Conservation (phyloP, 2,888 invertebrate genomes). For the Heliconius ismenius region DNA sequence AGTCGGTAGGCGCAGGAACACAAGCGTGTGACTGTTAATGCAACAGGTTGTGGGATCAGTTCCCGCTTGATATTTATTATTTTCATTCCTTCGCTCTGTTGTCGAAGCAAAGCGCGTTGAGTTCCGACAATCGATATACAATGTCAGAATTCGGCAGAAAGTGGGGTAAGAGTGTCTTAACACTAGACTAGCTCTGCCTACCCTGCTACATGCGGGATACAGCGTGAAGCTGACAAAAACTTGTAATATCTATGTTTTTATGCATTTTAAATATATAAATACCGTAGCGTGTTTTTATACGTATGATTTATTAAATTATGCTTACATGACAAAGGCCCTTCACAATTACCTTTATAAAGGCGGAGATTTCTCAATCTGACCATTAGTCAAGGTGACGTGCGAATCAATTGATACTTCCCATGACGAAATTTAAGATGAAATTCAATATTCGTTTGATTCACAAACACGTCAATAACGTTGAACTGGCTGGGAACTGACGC, state of each 20-base stretch:
- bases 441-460: slow-evolving; percentile 32
- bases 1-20: too few species aligned
- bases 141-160: too few species aligned
- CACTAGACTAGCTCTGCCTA: too few species aligned
- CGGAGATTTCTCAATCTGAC: slow-evolving; percentile 29
- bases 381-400: slow-evolving; percentile 36
- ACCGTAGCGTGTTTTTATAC: slow-evolving; percentile 21
- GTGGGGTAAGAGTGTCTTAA: too few species aligned
- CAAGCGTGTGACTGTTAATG: too few species aligned
- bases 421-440: slow-evolving; percentile 34
- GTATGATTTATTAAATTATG: slow-evolving; percentile 28
- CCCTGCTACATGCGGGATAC: too few species aligned
- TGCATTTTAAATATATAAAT: slow-evolving; percentile 2
- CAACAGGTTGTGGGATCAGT: too few species aligned
- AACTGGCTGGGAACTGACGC: slow-evolving; percentile 17
- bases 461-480: slow-evolving; percentile 8
- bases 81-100: too few species aligned
- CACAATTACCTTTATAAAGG: slow-evolving; percentile 30
- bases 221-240: too few species aligned
- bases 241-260: background rate
- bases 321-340: slow-evolving; percentile 28
- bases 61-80: too few species aligned
- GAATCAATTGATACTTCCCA: slow-evolving; percentile 38
- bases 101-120: too few species aligned
- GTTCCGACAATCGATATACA: too few species aligned